phyloP scores from a whole-genome alignment of 1,140 invertebrate genomes.

The Neomicropteryx cornuta region DNA sequence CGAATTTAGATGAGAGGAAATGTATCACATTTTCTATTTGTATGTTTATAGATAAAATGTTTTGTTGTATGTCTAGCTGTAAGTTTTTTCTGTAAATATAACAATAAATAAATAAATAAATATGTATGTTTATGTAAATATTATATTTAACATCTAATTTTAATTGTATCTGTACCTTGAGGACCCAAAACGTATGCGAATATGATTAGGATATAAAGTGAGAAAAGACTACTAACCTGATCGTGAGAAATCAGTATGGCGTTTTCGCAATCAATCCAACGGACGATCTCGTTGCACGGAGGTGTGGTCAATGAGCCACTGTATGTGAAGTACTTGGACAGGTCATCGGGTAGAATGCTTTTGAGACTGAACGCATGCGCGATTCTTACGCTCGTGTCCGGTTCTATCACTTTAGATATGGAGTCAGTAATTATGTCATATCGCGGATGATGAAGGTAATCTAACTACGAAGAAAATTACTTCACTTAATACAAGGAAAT shows the following conservation, averaged over 20 bases:
- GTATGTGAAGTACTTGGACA: slow-evolving; percentile 44
- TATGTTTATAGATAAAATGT: too few relatives aligned
- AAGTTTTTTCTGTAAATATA: too few relatives aligned
- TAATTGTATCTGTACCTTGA: too few relatives aligned
- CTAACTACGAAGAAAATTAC: slow-evolving; percentile 34
- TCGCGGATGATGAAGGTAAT: slow-evolving; percentile 32
- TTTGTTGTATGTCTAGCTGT: too few relatives aligned
- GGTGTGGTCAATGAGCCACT: slow-evolving; percentile 55
- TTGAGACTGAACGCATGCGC: slow-evolving; percentile 38
- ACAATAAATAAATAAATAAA: too few relatives aligned
- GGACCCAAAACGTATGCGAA: too few relatives aligned
- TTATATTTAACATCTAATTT: too few relatives aligned
- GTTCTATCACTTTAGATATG: slow-evolving; percentile 38
- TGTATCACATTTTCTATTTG: too few relatives aligned
- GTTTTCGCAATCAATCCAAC: slow-evolving; percentile 49
- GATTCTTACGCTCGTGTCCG: slow-evolving; percentile 34
- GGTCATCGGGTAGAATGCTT: slow-evolving; percentile 41
- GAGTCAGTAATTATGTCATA: slow-evolving; percentile 47
- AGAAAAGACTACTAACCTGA: slow-evolving; percentile 28
- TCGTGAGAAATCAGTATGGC: slow-evolving; percentile 34
- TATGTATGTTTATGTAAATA: too few relatives aligned
- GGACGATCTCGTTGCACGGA: slow-evolving; percentile 48
- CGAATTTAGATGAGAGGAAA: too few relatives aligned
- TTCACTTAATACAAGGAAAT: too few relatives aligned
- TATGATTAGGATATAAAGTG: too few relatives aligned